Evolutionary conservation across 2,888 invertebrate genomes (phyloP).

Genomic region (Microdon myrmicae): DNA sequence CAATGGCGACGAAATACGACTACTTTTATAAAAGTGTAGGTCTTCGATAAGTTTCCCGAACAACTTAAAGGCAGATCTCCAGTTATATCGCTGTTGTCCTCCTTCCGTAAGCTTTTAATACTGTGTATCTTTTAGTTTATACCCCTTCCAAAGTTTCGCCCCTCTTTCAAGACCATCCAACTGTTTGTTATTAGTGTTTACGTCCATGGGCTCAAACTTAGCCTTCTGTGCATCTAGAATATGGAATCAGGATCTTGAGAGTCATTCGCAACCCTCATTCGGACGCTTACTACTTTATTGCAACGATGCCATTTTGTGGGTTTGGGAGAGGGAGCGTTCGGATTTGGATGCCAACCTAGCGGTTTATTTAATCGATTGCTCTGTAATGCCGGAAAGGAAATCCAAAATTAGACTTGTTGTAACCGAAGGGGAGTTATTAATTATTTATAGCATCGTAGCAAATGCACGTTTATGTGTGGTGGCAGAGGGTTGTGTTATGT

Average conservation of each 20-base stretch:
- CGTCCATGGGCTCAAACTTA: too few relatives aligned
- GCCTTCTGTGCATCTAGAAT: too few relatives aligned
- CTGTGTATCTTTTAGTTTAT: constrained; percentile 41
- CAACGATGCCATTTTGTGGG: constrained; percentile 7
- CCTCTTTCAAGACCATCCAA: neutral
- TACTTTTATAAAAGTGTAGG: neutral
- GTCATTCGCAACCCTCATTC: too few relatives aligned
- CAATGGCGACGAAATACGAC: constrained; percentile 18
- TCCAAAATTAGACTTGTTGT: constrained; percentile 23
- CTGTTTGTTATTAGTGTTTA: too few relatives aligned
- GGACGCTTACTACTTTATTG: constrained; percentile 29
- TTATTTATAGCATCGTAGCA: constrained; percentile 36
- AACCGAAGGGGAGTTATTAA: constrained; percentile 26
- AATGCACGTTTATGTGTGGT: constrained; percentile 21
- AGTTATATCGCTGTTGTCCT: constrained; percentile 1
- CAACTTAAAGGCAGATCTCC: constrained; percentile 23
- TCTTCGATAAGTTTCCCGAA: constrained; percentile 29
- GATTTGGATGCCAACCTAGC: neutral
- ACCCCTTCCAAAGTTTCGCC: constrained; percentile 8
- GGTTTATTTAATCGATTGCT: constrained; percentile 36
- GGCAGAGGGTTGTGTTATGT: neutral
- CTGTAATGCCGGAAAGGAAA: constrained; percentile 16
- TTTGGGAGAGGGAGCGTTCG: neutral
- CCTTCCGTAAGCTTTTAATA: constrained; percentile 47
- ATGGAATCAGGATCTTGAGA: too few relatives aligned